Conservation (phyloP, 2,888 invertebrate species). For the Bugula neritina region DNA sequence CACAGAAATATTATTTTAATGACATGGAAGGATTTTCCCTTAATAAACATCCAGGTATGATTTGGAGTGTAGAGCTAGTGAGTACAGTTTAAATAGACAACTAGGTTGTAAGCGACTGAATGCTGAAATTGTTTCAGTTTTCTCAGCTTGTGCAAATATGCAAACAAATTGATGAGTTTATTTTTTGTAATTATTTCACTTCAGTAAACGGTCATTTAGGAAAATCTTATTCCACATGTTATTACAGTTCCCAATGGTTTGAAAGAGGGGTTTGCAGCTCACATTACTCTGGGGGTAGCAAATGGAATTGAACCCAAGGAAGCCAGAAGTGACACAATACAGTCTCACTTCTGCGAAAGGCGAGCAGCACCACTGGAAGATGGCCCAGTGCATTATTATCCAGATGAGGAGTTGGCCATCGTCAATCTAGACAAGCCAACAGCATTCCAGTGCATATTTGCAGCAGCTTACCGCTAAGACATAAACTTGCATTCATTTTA, state of each 20-base stretch:
- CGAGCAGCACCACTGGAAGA: neutral
- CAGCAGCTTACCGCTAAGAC: neutral
- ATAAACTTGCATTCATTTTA: neutral
- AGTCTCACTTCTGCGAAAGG: neutral
- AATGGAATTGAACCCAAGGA: neutral
- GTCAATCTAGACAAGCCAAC: neutral
- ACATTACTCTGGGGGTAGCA: constrained; percentile 11
- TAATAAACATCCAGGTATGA: no score
- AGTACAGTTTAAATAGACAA: no score
- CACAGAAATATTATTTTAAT: constrained; percentile 36
- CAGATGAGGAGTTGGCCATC: neutral
- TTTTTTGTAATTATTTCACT: no score
- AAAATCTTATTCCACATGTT: no score
- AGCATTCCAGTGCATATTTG: neutral
- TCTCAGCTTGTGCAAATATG: no score
- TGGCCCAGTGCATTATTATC: neutral
- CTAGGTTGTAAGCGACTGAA: no score
- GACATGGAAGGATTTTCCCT: no score
- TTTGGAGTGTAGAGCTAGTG: no score
- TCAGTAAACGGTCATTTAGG: no score
- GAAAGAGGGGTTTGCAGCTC: neutral
- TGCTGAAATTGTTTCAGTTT: no score
- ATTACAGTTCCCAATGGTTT: no score
- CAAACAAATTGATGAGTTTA: no score
- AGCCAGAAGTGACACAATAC: constrained; percentile 2